A percentile compares a stretch with the other conserved stretches of the same genome.
Conservation (phyloP, 2,113 vertebrate genomes). For the Cavia aperea region DNA sequence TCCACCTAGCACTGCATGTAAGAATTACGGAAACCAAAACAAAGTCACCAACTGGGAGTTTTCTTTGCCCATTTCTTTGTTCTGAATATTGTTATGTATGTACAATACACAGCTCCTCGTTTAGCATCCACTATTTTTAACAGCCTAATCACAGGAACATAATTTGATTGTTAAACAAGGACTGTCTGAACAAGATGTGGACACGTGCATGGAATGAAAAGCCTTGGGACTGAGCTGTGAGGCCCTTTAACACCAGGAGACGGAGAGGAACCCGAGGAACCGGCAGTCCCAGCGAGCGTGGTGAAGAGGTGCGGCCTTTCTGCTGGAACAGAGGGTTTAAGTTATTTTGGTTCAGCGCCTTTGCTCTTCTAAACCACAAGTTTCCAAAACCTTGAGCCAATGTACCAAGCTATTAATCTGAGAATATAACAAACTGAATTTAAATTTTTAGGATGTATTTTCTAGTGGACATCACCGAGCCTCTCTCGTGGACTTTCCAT, state of each 20-base stretch:
- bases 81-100: background rate
- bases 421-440: slow-evolving; percentile 7
- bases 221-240: too few species aligned
- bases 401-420: background rate
- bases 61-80: background rate
- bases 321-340: background rate
- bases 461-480: background rate
- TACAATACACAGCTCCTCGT: background rate
- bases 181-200: background rate
- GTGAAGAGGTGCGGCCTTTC: background rate
- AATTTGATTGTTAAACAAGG: background rate
- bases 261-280: background rate
- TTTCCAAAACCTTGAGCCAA: background rate
- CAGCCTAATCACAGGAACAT: background rate
- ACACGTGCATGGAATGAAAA: background rate
- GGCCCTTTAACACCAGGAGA: background rate
- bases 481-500: background rate
- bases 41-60: background rate
- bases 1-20: background rate
- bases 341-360: background rate
- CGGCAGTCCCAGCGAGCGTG: background rate
- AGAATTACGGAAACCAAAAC: background rate
- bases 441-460: background rate
- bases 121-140: background rate
- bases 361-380: background rate